Percentiles rank a stretch among this genome's conserved stretches.
phyloP scores from a whole-genome alignment of 2,888 invertebrate genomes.

The Dasysyrphus tricinctus region DNA sequence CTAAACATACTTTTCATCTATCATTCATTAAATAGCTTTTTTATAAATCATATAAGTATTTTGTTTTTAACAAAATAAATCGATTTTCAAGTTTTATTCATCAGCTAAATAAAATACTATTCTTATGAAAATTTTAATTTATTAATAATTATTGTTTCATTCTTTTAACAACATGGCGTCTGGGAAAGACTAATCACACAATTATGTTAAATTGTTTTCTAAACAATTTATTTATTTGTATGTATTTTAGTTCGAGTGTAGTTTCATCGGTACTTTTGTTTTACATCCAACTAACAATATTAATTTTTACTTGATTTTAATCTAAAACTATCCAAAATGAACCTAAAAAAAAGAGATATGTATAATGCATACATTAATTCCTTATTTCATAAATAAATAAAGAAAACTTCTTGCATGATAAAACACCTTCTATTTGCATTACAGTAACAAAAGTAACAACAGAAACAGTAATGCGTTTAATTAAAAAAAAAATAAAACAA shows the following conservation, averaged over 20 bases:
- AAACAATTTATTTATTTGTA: constrained; percentile 40
- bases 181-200: constrained; percentile 84
- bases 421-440: constrained; percentile 57
- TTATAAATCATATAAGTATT: constrained; percentile 1
- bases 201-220: constrained; percentile 64
- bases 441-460: constrained; percentile 39
- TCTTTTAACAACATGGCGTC: constrained; percentile 80
- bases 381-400: constrained; percentile 12
- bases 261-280: constrained; percentile 54
- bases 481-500: constrained; percentile 6
- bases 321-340: constrained; percentile 35
- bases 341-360: background rate
- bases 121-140: constrained; percentile 73
- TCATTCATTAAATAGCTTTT: background rate
- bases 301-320: constrained; percentile 31
- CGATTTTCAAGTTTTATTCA: constrained; percentile 49
- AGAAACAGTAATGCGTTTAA: constrained; percentile 45
- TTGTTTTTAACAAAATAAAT: constrained; percentile 38
- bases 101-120: constrained; percentile 68
- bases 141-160: constrained; percentile 76
- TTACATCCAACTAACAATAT: constrained; percentile 62
- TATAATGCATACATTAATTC: background rate
- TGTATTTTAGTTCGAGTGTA: constrained; percentile 67
- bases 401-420: constrained; percentile 60
- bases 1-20: constrained; percentile 43